Evolutionary conservation across 2,113 vertebrate species (phyloP), one percentile per base, ranked within the genome.

Genomic region (Scartelaos histophorus): DNA sequence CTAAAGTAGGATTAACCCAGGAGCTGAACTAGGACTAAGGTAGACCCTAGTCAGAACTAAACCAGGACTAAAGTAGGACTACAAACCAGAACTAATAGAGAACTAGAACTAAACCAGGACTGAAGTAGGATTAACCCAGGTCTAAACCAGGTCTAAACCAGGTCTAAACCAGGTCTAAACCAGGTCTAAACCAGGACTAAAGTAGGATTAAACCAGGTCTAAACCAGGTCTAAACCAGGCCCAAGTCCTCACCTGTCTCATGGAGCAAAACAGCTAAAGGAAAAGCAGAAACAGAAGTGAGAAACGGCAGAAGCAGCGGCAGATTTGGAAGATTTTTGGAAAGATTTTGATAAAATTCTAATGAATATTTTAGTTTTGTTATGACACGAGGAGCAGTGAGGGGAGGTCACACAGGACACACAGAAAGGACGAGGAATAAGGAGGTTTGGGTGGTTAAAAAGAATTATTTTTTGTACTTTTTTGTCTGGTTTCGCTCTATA

Each of bases 181-280:
- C 16, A 53, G 51, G 17, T n/a, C 19, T 19, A 53, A 53, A 53
- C 9, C 11, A 46, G 45, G 45, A 46, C 47, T 49, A 56, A 54
- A 56, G 2, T 9, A 56, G 53, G 2, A 11, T 7, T 56, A 56
- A 21, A 56, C 5, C 25, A 3, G 43, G 61, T 53, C 0, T 43
- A 19, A 0, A 56, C 0, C 7, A 25, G 24, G 7, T 12, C 57
- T 60, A 60, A 61, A 61, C 13, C 47, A 7, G 25, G 58, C 5
- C 22, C 56, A 2, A 17, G 19, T 64, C 10, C 87, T 90, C 78
- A 91, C 88, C 90, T 7, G 76, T 74, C 90, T 90, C 90, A 47
- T 89, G 88, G 73, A 91, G 90, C 80, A 90, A 81, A 73, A 88
- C 16, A 25, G 90, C 90, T 90, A 73, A 69, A 73, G 70, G 9